Percentiles rank a stretch among this genome's conserved stretches.
phyloP scores from a whole-genome alignment of 1,140 invertebrate species.

The Apis laboriosa region DNA sequence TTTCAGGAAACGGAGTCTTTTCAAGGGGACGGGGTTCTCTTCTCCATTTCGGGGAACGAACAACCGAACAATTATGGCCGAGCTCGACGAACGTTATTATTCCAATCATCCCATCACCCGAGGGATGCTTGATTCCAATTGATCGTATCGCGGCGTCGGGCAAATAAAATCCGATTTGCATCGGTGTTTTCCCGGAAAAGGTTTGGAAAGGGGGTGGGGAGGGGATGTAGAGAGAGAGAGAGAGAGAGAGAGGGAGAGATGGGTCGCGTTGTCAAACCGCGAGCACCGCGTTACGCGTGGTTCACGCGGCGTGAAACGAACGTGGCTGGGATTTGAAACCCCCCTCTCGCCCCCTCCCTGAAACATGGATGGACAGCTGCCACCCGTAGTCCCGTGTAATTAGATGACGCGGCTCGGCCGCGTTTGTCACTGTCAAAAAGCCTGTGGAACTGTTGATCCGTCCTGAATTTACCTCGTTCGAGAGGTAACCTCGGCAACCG shows the following conservation, averaged over 20 bases:
- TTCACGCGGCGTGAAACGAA: slow-evolving; percentile 20
- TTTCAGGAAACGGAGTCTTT: too few species aligned
- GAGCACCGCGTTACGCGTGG: slow-evolving; percentile 22
- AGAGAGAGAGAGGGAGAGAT: too few species aligned
- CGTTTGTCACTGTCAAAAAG: slow-evolving; percentile 28
- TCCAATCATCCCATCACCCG: neutral
- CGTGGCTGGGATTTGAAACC: slow-evolving; percentile 1
- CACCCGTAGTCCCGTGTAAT: slow-evolving; percentile 18
- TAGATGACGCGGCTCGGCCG: slow-evolving; percentile 26
- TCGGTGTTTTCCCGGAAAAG: slow-evolving; percentile 26
- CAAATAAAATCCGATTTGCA: slow-evolving; percentile 35
- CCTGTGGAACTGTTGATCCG: slow-evolving; percentile 10
- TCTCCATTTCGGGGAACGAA: too few species aligned
- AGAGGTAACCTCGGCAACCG: neutral
- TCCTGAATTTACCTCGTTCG: slow-evolving; percentile 13
- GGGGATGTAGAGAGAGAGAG: neutral
- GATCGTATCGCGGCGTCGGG: neutral
- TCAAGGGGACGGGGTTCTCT: too few species aligned
- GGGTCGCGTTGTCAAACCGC: slow-evolving; percentile 27
- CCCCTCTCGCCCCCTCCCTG: neutral
- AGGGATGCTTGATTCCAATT: neutral
- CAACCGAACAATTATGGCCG: too few species aligned
- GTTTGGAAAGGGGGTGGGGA: neutral
- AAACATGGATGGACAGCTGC: slow-evolving; percentile 12
- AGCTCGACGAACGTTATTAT: neutral